phyloP scores from a whole-genome alignment of 1,140 invertebrate species.

The Streblospio benedicti region DNA sequence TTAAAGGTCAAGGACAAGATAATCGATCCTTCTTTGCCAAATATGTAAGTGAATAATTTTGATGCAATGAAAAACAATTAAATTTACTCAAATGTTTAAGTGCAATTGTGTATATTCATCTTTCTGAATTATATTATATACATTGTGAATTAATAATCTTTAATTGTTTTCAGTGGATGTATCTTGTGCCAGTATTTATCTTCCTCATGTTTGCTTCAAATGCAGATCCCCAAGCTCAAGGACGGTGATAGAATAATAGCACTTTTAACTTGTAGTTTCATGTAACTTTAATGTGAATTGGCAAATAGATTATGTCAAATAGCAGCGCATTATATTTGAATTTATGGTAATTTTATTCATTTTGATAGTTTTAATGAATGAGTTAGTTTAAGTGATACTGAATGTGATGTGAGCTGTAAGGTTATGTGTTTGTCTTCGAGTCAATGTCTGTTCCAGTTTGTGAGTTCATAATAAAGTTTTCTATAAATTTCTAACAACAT shows the following conservation, averaged over 20 bases:
- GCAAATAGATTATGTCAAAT: background rate
- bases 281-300: background rate
- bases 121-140: background rate
- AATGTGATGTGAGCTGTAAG: too few relatives aligned
- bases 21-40: constrained; percentile 89
- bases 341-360: too few relatives aligned
- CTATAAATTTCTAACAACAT: too few relatives aligned
- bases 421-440: too few relatives aligned
- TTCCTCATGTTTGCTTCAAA: constrained; percentile 76
- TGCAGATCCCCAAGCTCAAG: constrained; percentile 60
- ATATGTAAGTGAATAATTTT: constrained; percentile 71
- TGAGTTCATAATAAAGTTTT: too few relatives aligned
- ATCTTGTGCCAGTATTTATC: constrained; percentile 78
- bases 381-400: too few relatives aligned
- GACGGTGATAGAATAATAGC: background rate
- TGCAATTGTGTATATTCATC: background rate
- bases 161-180: constrained; percentile 78
- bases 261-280: background rate
- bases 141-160: constrained; percentile 14
- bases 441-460: too few relatives aligned
- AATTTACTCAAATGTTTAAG: background rate
- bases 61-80: background rate
- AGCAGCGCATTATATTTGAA: too few relatives aligned
- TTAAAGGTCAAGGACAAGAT: constrained; percentile 80
- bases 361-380: too few relatives aligned